Conservation (phyloP, 2,113 vertebrate species). For the Spilogale gracilis region DNA sequence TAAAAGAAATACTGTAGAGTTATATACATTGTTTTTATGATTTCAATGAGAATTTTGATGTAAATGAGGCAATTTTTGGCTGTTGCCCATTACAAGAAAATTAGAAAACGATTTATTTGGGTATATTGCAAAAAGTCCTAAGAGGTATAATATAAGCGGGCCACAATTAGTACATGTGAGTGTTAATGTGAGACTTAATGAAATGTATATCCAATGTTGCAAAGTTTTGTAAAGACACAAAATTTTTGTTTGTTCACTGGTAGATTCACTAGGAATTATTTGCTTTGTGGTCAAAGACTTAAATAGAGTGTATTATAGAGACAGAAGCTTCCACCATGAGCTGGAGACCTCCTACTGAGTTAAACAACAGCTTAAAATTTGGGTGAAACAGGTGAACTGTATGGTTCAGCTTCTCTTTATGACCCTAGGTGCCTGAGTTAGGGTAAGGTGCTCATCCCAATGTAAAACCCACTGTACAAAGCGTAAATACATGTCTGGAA, state of each 20-base stretch:
- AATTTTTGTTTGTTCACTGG: not conserved
- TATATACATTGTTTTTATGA: constrained; percentile 23
- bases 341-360: not conserved
- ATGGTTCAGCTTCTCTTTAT: not conserved
- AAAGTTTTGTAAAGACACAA: not conserved
- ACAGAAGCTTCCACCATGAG: not conserved
- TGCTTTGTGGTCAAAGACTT: not conserved
- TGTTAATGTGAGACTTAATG: constrained; percentile 18
- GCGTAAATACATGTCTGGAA: not conserved
- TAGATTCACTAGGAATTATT: constrained; percentile 2
- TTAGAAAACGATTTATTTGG: constrained; percentile 16
- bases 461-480: not conserved
- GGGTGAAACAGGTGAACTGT: not conserved
- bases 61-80: not conserved
- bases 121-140: not conserved
- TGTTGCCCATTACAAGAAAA: not conserved
- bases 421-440: not conserved
- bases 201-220: not conserved
- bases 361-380: constrained; percentile 19
- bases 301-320: not conserved
- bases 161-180: not conserved
- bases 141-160: not conserved
- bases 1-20: not conserved
- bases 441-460: not conserved
- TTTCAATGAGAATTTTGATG: constrained; percentile 38